Base-by-base conservation (phyloP, 2,113 vertebrate genomes). In the Damaliscus lunatus region DNA sequence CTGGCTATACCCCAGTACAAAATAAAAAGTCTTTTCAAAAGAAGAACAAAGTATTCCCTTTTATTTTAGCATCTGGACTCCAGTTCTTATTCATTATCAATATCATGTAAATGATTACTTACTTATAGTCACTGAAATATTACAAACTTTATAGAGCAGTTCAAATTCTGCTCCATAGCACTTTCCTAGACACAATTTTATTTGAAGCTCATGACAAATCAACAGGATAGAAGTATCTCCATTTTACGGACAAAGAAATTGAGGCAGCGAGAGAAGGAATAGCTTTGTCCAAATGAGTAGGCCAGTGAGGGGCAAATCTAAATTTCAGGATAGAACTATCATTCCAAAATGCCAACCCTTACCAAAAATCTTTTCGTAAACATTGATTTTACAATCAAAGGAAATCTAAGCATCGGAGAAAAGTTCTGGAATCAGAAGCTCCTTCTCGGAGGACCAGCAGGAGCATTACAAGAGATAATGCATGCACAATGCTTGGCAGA, bases 211-310 rank as follows among this genome's bases (percentile, higher is more conserved):
- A 43, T 17, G 85, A 77, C 7, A 50, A 84, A 64, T 43, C 84
- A 77, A 77, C 43, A 84, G 10, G 25, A 33, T 60, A 57, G 36
- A 40, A 43, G 8, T 33, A 88, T 46, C 78, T 84, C 84, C 43
- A n/a, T 55, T 36, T 59, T 60, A 40, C 23, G 6, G 67, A 91
- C 16, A 71, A n/a, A 89, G 67, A 25, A 57, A 82, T 1, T 23
- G 11, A 92, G 19, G 29, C n/a, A 25, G 40, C 3, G 0, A 48
- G 5, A 13, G 31, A 92, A n/a, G 33, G 48, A 10, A 59, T 0
- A 93, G 74, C 93, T 31, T 23, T 83, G 40, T 78, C 23, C 29
- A 46, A 62, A 59, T 23, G 17, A 94, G 60, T 3, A 74, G 60
- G 52, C 3, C 21, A 60, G 14, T 12, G 67, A 80, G 46, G 6